A percentile compares a stretch with the other conserved stretches of the same genome.
Conservation (phyloP, 2,888 invertebrate species). For the Drosophila nigricruria region DNA sequence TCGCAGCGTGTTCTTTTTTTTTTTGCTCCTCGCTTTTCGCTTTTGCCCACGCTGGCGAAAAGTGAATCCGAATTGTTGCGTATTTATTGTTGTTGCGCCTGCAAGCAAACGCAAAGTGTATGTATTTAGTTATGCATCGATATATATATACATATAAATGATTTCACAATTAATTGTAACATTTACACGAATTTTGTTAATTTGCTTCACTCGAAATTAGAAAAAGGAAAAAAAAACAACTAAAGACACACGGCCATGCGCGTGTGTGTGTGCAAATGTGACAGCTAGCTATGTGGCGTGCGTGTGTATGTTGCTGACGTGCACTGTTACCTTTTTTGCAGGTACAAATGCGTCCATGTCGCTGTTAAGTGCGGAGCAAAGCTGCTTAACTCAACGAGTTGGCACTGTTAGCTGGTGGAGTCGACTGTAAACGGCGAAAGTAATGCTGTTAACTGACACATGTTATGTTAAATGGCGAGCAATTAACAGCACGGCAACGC, state of each 20-base stretch:
- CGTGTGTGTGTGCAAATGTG: constrained; percentile 55
- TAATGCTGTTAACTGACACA: not conserved
- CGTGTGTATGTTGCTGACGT: constrained; percentile 56
- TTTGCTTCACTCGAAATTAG: constrained; percentile 32
- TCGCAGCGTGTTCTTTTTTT: constrained; percentile 43
- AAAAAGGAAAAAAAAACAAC: constrained; percentile 49
- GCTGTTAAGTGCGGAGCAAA: constrained; percentile 38
- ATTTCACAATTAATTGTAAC: constrained; percentile 61
- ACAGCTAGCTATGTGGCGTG: constrained; percentile 32
- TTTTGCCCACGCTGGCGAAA: constrained; percentile 56
- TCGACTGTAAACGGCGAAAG: not conserved
- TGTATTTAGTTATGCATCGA: constrained; percentile 3
- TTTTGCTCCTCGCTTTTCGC: constrained; percentile 49
- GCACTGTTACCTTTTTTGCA: constrained; percentile 35
- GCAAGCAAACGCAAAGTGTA: constrained; percentile 27
- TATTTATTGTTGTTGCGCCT: constrained; percentile 25
- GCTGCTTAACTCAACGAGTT: constrained; percentile 7
- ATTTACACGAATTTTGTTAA: constrained; percentile 57
- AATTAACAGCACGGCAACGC: not conserved
- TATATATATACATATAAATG: constrained; percentile 5
- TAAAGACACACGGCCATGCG: constrained; percentile 36
- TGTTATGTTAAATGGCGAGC: not conserved
- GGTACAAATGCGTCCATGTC: constrained; percentile 27
- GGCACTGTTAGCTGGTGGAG: constrained; percentile 5
- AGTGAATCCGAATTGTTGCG: constrained; percentile 46